Evolutionary conservation across 2,888 invertebrate species (phyloP), one percentile per base, ranked within the genome.

Genomic region (Drosophila parthenogenetica): DNA sequence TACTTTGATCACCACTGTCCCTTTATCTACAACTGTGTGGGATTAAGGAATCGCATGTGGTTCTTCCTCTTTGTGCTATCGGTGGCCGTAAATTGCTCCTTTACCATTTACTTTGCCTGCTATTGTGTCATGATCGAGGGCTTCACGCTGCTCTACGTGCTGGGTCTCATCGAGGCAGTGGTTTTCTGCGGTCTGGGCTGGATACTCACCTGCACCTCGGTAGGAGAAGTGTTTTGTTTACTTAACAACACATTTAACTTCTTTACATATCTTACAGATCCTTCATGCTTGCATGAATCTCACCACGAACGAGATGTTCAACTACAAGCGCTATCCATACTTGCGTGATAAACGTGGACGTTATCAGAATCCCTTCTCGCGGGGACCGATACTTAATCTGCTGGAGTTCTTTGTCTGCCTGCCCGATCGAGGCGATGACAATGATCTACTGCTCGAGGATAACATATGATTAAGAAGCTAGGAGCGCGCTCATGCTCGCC

Each of bases 1-100:
- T 97, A 97, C 91, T 98, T 98, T 90, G 98, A 98, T 91, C 98
- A 98, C 92, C 98, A 98, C 91, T 98, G 98, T 91, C 98, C 98
- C 0, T 98, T 98, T 91, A 97, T 98, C 83, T 97, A 98, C 92
- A 98, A 98, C 91, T 98, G 98, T 91, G 97, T 98, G 16, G 98
- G 98, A 1, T 93, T 98, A 40, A 94, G 96, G 68, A 98, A 98
- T 93, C 95, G 98, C 88, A 96, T 97, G 94, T 98, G 98, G 97
- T 98, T 98, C 93, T 96, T 97, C 91, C 92, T 97, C 60, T 98
- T 98, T 91, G 97, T 97, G 1, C 94, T 96, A 93, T 96, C 96
- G 85, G 95, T 97, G 32, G 97, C 97, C 10, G 95, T 97, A 69
- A 97, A 97, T 92, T 97, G 97, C 91, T 95, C 97, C 0, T 95